Percentiles rank a stretch among this genome's conserved stretches.
Conservation (phyloP, 2,797 vertebrate genomes). For the Nyctalus aviator region DNA sequence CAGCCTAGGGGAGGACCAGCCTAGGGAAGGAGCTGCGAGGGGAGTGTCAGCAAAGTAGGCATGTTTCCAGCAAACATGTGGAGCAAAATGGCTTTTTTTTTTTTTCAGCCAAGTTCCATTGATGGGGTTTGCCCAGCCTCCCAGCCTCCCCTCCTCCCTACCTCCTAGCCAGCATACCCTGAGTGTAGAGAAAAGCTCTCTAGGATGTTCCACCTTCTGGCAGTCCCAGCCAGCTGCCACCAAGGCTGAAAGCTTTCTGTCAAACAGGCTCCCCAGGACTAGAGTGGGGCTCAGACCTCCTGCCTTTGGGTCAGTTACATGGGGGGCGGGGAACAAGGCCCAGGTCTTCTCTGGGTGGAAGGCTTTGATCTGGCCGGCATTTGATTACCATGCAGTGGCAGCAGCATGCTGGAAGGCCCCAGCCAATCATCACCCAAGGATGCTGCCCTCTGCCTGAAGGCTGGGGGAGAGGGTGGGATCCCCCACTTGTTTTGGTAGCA, state of each 20-base stretch:
- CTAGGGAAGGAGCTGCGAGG: background rate
- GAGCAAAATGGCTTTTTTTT: background rate
- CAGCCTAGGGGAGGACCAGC: no score
- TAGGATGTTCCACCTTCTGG: background rate
- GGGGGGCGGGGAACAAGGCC: background rate
- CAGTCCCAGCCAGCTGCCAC: background rate
- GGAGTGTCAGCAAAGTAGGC: background rate
- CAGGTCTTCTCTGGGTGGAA: background rate
- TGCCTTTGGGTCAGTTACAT: background rate
- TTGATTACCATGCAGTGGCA: background rate
- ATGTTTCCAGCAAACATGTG: background rate
- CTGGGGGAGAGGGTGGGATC: background rate
- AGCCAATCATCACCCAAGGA: background rate
- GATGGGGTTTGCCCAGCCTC: fast-evolving
- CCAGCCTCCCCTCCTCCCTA: no score
- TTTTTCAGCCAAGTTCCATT: background rate
- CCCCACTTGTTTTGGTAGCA: background rate
- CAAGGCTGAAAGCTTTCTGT: background rate
- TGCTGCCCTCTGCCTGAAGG: background rate
- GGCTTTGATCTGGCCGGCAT: background rate
- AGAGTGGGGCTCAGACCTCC: background rate
- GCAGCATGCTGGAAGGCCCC: background rate
- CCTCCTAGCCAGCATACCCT: background rate
- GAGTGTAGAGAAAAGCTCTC: background rate
- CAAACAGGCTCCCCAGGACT: background rate